Evolutionary conservation across 2,888 invertebrate genomes (phyloP), one percentile per base, ranked within the genome.

Genomic region (Oxycera nigricornis): DNA sequence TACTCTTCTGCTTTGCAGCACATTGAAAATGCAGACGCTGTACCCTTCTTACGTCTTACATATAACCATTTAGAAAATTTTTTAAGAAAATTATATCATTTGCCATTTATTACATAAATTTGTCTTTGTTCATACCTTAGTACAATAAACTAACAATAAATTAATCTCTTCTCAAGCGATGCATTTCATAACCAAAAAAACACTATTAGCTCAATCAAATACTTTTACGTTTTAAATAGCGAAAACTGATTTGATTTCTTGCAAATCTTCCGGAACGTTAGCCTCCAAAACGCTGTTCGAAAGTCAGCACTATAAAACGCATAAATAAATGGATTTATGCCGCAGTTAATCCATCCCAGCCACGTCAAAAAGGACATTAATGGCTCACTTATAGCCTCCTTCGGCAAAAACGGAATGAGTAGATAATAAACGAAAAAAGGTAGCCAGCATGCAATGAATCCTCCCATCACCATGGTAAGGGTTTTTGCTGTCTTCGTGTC

Each of bases 401-500:
- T 86, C 0, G 90, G 89, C 72, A 94, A 88, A 80, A 95, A 94
- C 3, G 95, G 94, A 1, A 91, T 92, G 0, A 94, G 86, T 11
- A 95, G 85, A 81, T 95, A 95, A 78, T 92, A 91, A 3, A 94
- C 86, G 84, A 95, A 95, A 84, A 95, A 95, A 0, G 95, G 95
- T 30, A 95, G 83, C 95, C 95, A 95, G 80, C 95, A 95, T 4
- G 93, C 91, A 2, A 95, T 91, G 79, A 95, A 95, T 1, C 94
- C 94, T 0, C 95, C 95, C 0, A 95, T 94, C 0, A 95, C 95
- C 3, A 95, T 90, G 77, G 94, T 94, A 67, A 95, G 83, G 0
- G 95, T 95, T 81, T 94, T 94, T 2, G 94, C 94, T 0, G 95
- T 95, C 86, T 95, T 95, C 2, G 93, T 94, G 82, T 95, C 95